phyloP scores from a whole-genome alignment of 2,113 vertebrate species.

The Oriolus oriolus region DNA sequence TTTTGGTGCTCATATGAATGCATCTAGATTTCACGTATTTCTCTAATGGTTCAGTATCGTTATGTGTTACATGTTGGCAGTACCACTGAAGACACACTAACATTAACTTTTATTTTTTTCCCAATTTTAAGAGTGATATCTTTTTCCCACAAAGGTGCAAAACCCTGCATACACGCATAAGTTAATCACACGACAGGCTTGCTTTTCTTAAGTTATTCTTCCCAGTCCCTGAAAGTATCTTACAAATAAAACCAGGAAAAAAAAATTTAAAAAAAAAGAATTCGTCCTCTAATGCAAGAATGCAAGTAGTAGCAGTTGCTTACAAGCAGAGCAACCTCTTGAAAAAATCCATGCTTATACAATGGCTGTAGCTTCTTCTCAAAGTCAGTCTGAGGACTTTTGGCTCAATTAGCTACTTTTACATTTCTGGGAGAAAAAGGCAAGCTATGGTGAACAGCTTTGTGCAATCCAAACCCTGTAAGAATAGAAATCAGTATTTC shows the following conservation, averaged over 20 bases:
- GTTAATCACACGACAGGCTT: background rate
- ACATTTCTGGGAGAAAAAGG: background rate
- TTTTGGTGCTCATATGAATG: background rate
- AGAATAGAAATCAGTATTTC: background rate
- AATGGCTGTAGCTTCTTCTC: background rate
- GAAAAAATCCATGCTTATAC: background rate
- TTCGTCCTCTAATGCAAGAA: background rate
- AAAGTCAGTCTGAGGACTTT: background rate
- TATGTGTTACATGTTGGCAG: background rate
- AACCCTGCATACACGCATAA: rapidly evolving
- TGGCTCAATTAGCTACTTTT: background rate
- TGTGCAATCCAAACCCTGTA: background rate
- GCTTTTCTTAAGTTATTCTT: background rate
- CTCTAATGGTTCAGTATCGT: background rate
- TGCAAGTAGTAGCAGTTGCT: background rate
- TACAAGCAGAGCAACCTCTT: background rate
- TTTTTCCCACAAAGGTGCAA: background rate
- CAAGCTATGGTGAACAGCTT: background rate
- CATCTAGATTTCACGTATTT: background rate
- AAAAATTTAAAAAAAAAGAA: background rate
- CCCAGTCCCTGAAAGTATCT: background rate
- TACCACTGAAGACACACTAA: background rate
- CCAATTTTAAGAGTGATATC: rapidly evolving
- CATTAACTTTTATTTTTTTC: background rate
- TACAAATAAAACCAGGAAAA: background rate